Percentiles rank a stretch among this genome's conserved stretches.
phyloP scores from a whole-genome alignment of 2,113 vertebrate genomes.

The Arothron firmamentum region DNA sequence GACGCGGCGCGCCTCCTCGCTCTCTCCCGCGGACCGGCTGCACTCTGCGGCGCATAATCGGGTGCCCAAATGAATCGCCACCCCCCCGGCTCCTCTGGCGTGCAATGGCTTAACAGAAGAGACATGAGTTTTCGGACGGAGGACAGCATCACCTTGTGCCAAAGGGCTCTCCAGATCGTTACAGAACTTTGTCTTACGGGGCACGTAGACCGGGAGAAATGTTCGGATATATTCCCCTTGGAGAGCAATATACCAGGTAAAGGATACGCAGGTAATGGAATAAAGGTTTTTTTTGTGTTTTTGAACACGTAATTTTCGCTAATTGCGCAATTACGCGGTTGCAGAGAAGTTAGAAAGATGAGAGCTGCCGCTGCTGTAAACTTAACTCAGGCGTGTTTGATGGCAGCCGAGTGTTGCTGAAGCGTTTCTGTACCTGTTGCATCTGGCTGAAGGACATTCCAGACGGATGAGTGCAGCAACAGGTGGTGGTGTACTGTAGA shows the following conservation, averaged over 20 bases:
- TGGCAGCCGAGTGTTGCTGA: not conserved
- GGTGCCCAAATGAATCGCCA: slow-evolving; percentile 62
- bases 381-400: slow-evolving; percentile 3
- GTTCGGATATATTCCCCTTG: slow-evolving; percentile 85
- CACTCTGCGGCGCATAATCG: slow-evolving; percentile 48
- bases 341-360: not conserved
- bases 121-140: slow-evolving; percentile 86
- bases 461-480: slow-evolving; percentile 48
- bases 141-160: slow-evolving; percentile 88
- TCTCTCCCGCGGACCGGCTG: slow-evolving; percentile 33
- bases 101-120: slow-evolving; percentile 82
- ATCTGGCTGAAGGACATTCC: slow-evolving; percentile 23
- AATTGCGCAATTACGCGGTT: not conserved
- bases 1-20: slow-evolving; percentile 42
- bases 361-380: not conserved
- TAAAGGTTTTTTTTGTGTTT: slow-evolving; percentile 17
- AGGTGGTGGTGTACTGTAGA: slow-evolving; percentile 51
- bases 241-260: slow-evolving; percentile 82
- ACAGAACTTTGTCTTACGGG: slow-evolving; percentile 92
- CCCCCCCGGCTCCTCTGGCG: slow-evolving; percentile 58
- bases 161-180: slow-evolving; percentile 91
- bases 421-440: slow-evolving; percentile 39
- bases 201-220: slow-evolving; percentile 90
- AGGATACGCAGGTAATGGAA: slow-evolving; percentile 82
- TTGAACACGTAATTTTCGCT: not conserved